Conservation (phyloP, 2,113 vertebrate genomes). For the Sebastes schlegelii region DNA sequence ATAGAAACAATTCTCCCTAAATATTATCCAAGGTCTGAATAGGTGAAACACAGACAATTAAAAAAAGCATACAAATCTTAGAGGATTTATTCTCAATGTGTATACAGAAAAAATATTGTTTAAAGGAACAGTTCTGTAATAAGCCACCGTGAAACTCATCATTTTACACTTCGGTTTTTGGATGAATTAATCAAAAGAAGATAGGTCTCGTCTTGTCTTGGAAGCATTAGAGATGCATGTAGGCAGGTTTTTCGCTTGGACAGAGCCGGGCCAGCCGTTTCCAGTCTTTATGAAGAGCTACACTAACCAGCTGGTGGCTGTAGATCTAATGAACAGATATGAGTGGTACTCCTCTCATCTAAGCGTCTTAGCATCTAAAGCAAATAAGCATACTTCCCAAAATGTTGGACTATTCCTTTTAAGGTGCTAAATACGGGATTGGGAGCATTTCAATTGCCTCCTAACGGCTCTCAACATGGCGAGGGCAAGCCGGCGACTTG, state of each 20-base stretch:
- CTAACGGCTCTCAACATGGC: too few species aligned
- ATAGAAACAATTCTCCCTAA: constrained; percentile 2
- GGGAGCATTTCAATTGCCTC: too few species aligned
- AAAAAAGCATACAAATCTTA: background rate
- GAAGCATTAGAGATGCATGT: background rate
- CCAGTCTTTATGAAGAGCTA: background rate
- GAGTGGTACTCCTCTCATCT: background rate
- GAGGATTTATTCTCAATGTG: background rate
- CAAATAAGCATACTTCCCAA: background rate
- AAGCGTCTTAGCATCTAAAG: background rate
- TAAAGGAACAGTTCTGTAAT: background rate
- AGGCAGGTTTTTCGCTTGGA: background rate
- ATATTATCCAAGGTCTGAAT: constrained; percentile 23
- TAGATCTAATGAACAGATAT: background rate
- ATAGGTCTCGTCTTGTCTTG: background rate
- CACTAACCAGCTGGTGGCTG: background rate
- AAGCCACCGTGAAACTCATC: background rate
- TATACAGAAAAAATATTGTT: constrained; percentile 4
- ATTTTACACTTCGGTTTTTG: background rate
- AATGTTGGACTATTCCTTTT: background rate
- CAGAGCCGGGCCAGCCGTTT: background rate
- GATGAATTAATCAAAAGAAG: background rate
- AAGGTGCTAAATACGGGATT: too few species aligned
- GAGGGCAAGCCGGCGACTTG: too few species aligned
- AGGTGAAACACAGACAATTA: background rate